phyloP scores from a whole-genome alignment of 2,888 invertebrate genomes.

The Drosophila suboccidentalis region DNA sequence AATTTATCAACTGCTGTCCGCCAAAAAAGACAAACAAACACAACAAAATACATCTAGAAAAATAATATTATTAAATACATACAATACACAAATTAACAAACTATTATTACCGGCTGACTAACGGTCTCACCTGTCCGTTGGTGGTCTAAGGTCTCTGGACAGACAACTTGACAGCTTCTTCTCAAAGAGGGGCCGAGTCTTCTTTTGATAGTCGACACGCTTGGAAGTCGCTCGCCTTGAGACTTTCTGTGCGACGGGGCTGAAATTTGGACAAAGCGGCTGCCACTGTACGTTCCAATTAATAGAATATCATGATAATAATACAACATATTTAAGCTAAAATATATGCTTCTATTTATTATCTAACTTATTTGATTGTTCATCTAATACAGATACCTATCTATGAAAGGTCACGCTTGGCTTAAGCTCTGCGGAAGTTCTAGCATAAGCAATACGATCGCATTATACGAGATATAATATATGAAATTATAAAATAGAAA shows the following conservation, averaged over 20 bases:
- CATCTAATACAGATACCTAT: conserved; percentile 7
- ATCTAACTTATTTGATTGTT: conserved; percentile 49
- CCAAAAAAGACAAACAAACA: conserved; percentile 56
- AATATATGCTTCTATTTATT: conserved; percentile 45
- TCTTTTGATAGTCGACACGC: conserved; percentile 48
- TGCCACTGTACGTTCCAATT: conserved; percentile 70
- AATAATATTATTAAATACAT: conserved; percentile 34
- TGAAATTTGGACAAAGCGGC: conserved; percentile 24
- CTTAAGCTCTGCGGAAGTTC: conserved; percentile 62
- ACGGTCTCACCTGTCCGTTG: conserved; percentile 60
- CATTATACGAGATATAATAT: conserved; percentile 37
- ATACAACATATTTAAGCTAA: conserved; percentile 53
- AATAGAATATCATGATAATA: conserved; percentile 59
- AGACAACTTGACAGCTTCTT: not conserved
- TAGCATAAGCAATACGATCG: conserved; percentile 28
- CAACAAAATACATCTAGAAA: conserved; percentile 14
- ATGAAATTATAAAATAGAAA: conserved; percentile 20
- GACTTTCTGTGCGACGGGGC: not conserved
- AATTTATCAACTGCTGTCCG: conserved; percentile 70
- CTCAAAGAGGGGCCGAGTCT: not conserved
- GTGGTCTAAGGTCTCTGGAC: conserved; percentile 38
- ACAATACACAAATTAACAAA: conserved; percentile 75
- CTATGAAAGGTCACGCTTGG: conserved; percentile 65
- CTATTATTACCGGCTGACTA: conserved; percentile 68
- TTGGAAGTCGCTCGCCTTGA: conserved; percentile 71